Conservation (phyloP, 2,113 vertebrate genomes). For the Xyrauchen texanus region DNA sequence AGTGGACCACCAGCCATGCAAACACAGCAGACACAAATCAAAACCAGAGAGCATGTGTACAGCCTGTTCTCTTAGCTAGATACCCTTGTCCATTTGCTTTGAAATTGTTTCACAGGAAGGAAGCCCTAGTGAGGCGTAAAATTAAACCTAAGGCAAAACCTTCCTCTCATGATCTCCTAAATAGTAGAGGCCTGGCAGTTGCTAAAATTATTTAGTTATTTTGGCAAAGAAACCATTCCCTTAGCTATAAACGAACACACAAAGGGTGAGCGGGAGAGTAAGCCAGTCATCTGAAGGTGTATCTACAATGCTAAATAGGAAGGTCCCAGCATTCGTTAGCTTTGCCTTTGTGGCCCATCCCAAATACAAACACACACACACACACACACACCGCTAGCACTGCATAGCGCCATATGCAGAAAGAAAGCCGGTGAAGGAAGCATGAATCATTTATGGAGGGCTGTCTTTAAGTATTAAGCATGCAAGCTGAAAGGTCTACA, state of each 20-base stretch:
- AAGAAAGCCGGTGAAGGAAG: slow-evolving; percentile 68
- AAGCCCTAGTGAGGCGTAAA: slow-evolving; percentile 48
- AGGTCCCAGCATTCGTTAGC: slow-evolving; percentile 51
- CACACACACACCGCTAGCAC: slow-evolving; percentile 51
- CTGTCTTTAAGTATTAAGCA: slow-evolving; percentile 79
- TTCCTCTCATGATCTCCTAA: slow-evolving; percentile 21
- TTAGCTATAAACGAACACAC: slow-evolving; percentile 17
- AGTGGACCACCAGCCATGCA: not conserved
- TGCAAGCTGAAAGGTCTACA: slow-evolving; percentile 75
- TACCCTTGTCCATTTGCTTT: slow-evolving; percentile 25
- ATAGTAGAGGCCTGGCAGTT: slow-evolving; percentile 1
- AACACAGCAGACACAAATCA: not conserved
- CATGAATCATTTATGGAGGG: slow-evolving; percentile 77
- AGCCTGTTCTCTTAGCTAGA: not conserved
- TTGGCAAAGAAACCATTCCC: slow-evolving; percentile 9
- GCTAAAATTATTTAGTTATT: slow-evolving; percentile 10
- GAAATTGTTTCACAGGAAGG: slow-evolving; percentile 44
- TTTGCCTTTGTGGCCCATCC: slow-evolving; percentile 54
- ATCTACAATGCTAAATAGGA: slow-evolving; percentile 62
- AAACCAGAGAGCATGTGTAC: not conserved
- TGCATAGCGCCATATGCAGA: slow-evolving; percentile 63
- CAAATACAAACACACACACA: slow-evolving; percentile 23
- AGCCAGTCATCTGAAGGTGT: slow-evolving; percentile 35
- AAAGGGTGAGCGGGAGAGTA: slow-evolving; percentile 27
- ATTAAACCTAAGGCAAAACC: slow-evolving; percentile 39